Conservation (phyloP, 37 sponge, comb jelly and placozoan genomes). For the Axinella damicornis region DNA sequence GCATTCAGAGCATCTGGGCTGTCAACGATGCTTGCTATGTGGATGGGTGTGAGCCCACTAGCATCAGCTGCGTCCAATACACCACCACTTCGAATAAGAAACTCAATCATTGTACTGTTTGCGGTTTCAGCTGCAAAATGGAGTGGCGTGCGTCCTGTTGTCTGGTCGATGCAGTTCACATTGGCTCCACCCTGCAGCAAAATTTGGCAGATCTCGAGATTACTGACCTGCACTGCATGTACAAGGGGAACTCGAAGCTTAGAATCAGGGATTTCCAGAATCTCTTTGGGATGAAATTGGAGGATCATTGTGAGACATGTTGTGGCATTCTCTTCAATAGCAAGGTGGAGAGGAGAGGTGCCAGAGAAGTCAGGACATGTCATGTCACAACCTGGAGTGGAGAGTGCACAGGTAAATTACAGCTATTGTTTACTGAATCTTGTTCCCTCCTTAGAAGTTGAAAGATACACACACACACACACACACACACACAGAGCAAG, state of each 20-base stretch:
- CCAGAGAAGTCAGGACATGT: conserved; percentile 73
- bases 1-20: conserved; percentile 36
- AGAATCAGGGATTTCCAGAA: conserved; percentile 60
- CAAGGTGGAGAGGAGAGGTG: conserved; percentile 78
- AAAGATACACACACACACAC: no score
- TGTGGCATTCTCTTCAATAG: conserved; percentile 53
- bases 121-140: conserved; percentile 49
- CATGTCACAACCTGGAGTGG: conserved; percentile 34
- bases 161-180: conserved; percentile 14
- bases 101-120: conserved; percentile 18
- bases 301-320: conserved; percentile 47
- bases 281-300: conserved; percentile 36
- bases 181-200: conserved; percentile 26
- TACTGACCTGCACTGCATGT: conserved; percentile 37
- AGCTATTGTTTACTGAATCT: no score
- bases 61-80: conserved; percentile 33
- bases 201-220: conserved; percentile 34
- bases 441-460: no score
- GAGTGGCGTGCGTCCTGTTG: conserved; percentile 27
- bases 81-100: conserved; percentile 27
- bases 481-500: no score
- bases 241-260: conserved; percentile 38
- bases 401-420: no score
- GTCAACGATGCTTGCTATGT: conserved; percentile 52
- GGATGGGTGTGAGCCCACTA: conserved; percentile 63